Percentiles rank a stretch among this genome's conserved stretches.
phyloP scores from a whole-genome alignment of 2,113 vertebrate species.

The Mionectes macconnelli region DNA sequence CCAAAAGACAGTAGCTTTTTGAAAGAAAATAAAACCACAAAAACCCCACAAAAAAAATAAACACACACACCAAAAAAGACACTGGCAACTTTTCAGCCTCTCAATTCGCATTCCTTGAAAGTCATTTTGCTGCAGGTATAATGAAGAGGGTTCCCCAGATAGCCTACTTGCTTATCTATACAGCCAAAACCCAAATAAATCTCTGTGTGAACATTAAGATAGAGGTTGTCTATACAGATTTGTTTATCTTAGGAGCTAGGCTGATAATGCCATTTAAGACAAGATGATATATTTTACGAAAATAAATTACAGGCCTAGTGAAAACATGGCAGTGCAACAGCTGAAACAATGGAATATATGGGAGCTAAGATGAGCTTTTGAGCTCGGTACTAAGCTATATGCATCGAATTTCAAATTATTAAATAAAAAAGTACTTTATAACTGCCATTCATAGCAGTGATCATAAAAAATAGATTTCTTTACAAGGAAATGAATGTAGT shows the following conservation, averaged over 20 bases:
- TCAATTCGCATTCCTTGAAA: neutral
- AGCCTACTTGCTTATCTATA: constrained; percentile 26
- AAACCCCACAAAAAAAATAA: neutral
- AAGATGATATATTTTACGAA: constrained; percentile 30
- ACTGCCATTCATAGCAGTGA: neutral
- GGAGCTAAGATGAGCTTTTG: neutral
- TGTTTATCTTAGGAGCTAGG: constrained; percentile 46
- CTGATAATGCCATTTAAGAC: constrained; percentile 43
- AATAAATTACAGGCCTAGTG: constrained; percentile 17
- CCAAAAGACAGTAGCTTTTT: neutral
- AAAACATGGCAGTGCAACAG: neutral
- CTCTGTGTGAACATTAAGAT: constrained; percentile 7
- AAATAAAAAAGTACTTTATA: neutral
- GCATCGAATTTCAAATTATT: neutral
- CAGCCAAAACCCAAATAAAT: constrained; percentile 38
- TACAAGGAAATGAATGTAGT: neutral
- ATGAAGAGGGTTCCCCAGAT: constrained; percentile 31
- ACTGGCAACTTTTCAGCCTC: constrained; percentile 2
- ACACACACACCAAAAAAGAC: neutral
- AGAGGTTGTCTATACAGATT: constrained; percentile 30
- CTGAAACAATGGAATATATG: neutral
- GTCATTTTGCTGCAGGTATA: constrained; percentile 25
- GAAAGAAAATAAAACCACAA: neutral
- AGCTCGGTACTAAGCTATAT: neutral
- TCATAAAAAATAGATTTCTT: neutral